phyloP scores from a whole-genome alignment of 2,888 invertebrate genomes.

The Augochlorella aurata region DNA sequence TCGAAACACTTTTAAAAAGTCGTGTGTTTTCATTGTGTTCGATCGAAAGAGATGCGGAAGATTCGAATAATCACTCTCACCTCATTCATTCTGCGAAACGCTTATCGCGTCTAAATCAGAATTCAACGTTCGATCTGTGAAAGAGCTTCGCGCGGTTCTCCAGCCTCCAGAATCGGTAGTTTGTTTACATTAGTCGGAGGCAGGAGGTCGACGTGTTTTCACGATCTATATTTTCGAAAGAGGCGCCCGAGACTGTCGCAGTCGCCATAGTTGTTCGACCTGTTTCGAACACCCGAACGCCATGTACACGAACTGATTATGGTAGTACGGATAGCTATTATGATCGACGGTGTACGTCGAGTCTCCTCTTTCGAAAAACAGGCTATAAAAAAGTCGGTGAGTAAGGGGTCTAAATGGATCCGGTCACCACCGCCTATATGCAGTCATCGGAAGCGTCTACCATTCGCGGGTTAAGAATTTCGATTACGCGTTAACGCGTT shows the following conservation, averaged over 20 bases:
- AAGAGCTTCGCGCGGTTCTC: not conserved
- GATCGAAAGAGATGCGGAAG: too few species aligned
- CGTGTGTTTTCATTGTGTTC: too few species aligned
- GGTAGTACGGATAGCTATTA: not conserved
- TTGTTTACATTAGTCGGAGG: not conserved
- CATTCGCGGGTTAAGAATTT: conserved; percentile 5
- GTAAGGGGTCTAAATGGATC: conserved; percentile 4
- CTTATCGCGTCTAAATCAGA: too few species aligned
- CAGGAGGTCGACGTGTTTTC: not conserved
- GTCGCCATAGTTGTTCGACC: not conserved
- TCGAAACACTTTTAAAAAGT: too few species aligned
- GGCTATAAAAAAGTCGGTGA: conserved; percentile 8
- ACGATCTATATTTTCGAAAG: not conserved
- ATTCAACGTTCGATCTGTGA: not conserved
- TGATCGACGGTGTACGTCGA: conserved; percentile 15
- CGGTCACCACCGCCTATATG: not conserved
- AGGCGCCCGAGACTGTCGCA: not conserved
- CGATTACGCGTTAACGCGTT: not conserved
- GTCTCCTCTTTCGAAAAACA: not conserved
- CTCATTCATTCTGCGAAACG: too few species aligned
- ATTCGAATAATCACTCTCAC: too few species aligned
- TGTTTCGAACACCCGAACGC: not conserved
- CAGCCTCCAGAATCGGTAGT: not conserved
- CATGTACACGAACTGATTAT: conserved; percentile 6
- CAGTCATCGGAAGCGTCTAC: not conserved